phyloP scores from a whole-genome alignment of 2,797 vertebrate genomes.

The Poecilia picta region DNA sequence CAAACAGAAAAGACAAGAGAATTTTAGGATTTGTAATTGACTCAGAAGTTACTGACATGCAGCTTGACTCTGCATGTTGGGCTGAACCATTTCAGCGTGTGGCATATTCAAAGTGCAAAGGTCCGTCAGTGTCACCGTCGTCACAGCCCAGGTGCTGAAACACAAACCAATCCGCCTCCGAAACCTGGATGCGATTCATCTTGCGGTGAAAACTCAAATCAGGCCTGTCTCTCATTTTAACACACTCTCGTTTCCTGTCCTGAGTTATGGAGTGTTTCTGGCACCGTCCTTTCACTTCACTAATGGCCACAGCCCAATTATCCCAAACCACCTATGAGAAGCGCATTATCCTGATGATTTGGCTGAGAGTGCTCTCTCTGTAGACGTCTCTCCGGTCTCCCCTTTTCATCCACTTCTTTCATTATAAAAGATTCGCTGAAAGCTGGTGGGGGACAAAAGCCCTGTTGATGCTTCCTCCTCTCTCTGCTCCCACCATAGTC shows the following conservation, averaged over 20 bases:
- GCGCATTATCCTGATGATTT: constrained; percentile 58
- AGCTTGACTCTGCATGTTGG: not conserved
- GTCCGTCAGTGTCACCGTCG: not conserved
- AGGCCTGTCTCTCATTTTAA: constrained; percentile 45
- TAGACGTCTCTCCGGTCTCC: constrained; percentile 27
- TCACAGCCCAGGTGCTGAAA: constrained; percentile 2
- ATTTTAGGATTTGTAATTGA: not conserved
- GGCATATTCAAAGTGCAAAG: not conserved
- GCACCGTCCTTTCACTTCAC: constrained; percentile 52
- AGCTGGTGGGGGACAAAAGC: constrained; percentile 38
- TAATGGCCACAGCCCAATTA: constrained; percentile 50
- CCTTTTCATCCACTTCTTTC: constrained; percentile 38
- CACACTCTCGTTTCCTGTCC: constrained; percentile 28
- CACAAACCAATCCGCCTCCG: constrained; percentile 16
- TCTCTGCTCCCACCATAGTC: constrained; percentile 53
- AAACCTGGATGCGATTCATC: constrained; percentile 24
- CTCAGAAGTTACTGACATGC: not conserved
- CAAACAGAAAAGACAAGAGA: not conserved
- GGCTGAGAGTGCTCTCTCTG: constrained; percentile 38
- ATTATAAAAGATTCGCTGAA: constrained; percentile 52
- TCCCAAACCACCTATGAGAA: constrained; percentile 49
- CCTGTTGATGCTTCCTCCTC: constrained; percentile 16
- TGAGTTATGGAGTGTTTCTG: constrained; percentile 51
- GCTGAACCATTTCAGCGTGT: not conserved
- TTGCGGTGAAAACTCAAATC: constrained; percentile 23